Evolutionary conservation across 2,113 vertebrate species (phyloP), one percentile per base, ranked within the genome.

Genomic region (Pseudopodoces humilis): DNA sequence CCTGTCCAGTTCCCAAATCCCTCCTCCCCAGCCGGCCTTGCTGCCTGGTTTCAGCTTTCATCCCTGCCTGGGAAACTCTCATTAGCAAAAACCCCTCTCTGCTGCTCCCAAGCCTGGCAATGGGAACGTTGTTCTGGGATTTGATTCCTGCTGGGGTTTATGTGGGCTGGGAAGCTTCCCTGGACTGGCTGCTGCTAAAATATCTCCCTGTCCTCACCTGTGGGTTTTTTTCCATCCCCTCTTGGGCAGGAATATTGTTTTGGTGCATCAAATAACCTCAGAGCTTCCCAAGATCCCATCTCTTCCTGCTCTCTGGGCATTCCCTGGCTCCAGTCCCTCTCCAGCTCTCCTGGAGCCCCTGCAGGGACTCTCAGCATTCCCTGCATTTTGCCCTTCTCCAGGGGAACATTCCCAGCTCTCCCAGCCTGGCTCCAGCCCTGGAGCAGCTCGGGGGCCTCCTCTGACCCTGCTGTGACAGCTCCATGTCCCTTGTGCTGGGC

Each of bases 381-480:
- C 44, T 0, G 7, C 12, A 44, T 13, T 21, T 72, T 37, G 37
- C 44, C n/a, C 44, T 25, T 27, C 35, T 37, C 80, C 80, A 92
- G 79, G 13, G 21, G 35, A 67, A 9, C 37, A 20, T 1, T 31
- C 53, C 60, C 59, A 83, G 2, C 33, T 52, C 37, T 37, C 33
- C 20, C 64, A 85, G 69, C n/a, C 55, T 52, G 3, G 28, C 56
- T 6, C 1, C 27, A 83, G 49, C 49, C 49, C 60, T 31, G 2
- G 2, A 43, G 0, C 13, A 9, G 4, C 15, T 43, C 9, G 0
- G 0, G 7, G 12, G 5, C 24, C 56, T 52, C 52, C 63, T 58
- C n/a, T 49, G 30, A 1, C 9, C 47, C 4, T 2, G 5, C 49
- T 62, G 52, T 3, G 15, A 3, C 59, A 33, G 37, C 0, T 72